Percentiles rank a stretch among this genome's conserved stretches.
These are phyloP conservation scores for Leucoraja ocellata DNA, from an alignment of 2,797 vertebrate genomes.

Conservation along the genomic window DNA sequence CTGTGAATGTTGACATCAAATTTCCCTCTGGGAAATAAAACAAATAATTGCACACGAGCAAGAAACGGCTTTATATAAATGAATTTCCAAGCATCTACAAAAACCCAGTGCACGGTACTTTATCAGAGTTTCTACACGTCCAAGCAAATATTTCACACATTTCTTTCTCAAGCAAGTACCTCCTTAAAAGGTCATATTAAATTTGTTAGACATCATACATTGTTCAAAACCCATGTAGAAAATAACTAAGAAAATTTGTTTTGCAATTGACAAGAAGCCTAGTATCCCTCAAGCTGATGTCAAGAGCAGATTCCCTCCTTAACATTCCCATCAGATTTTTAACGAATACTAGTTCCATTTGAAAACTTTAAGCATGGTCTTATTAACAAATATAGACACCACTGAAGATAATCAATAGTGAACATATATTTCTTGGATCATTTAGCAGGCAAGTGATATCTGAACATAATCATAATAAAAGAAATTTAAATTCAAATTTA, in stretches of 20 bases:
- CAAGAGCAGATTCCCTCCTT: neutral
- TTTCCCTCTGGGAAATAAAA: too few relatives aligned
- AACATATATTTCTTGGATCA: neutral
- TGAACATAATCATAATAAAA: constrained; percentile 2
- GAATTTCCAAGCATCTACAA: too few relatives aligned
- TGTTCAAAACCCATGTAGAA: neutral
- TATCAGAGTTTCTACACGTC: neutral
- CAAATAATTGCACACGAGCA: too few relatives aligned
- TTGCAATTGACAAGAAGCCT: neutral
- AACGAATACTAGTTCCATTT: neutral
- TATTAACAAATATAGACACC: neutral
- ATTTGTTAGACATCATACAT: neutral
- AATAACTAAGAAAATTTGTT: neutral
- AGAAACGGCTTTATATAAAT: too few relatives aligned
- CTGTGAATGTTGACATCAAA: too few relatives aligned
- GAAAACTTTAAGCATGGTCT: neutral
- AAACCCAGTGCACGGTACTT: neutral
- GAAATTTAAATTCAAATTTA: neutral
- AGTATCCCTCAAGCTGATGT: neutral
- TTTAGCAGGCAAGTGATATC: neutral
- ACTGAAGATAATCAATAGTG: neutral
- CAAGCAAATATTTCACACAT: neutral
- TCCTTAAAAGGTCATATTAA: neutral
- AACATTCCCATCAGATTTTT: neutral
- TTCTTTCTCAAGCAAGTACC: neutral